Evolutionary conservation across 2,888 invertebrate species (phyloP).

Genomic region (Troides helena): DNA sequence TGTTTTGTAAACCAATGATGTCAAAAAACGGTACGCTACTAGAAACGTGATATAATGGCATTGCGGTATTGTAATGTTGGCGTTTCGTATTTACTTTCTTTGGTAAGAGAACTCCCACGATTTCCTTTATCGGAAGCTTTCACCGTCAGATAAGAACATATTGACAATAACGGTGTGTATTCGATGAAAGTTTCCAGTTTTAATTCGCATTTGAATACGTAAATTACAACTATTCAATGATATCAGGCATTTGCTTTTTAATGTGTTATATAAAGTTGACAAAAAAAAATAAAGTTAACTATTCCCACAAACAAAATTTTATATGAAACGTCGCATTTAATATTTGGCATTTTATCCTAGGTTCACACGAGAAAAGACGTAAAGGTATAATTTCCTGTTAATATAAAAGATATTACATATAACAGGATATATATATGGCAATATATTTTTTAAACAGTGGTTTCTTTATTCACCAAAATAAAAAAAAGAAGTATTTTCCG

Average conservation of each 20-base stretch:
- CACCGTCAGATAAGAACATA: constrained; percentile 66
- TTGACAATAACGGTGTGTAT: constrained; percentile 58
- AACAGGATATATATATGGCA: no score
- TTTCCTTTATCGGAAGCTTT: constrained; percentile 72
- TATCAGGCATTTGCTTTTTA: no score
- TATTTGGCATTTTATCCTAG: no score
- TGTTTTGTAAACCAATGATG: constrained; percentile 38
- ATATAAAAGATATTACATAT: no score
- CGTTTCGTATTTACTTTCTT: constrained; percentile 64
- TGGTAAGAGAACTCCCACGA: constrained; percentile 65
- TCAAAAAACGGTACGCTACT: constrained; percentile 57
- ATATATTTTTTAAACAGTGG: no score
- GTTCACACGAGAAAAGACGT: no score
- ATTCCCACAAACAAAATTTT: no score
- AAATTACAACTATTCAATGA: background rate
- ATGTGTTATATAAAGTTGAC: no score
- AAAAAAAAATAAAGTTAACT: no score
- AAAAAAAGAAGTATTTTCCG: constrained; percentile 20
- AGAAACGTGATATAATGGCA: constrained; percentile 58
- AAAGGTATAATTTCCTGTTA: no score
- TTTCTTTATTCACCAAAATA: constrained; percentile 7
- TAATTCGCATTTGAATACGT: constrained; percentile 1
- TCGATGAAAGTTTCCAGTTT: constrained; percentile 50
- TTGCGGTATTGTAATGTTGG: constrained; percentile 47
- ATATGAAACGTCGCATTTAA: no score